Evolutionary conservation across 1,140 invertebrate species (phyloP).

Genomic region (Drosophila azteca): DNA sequence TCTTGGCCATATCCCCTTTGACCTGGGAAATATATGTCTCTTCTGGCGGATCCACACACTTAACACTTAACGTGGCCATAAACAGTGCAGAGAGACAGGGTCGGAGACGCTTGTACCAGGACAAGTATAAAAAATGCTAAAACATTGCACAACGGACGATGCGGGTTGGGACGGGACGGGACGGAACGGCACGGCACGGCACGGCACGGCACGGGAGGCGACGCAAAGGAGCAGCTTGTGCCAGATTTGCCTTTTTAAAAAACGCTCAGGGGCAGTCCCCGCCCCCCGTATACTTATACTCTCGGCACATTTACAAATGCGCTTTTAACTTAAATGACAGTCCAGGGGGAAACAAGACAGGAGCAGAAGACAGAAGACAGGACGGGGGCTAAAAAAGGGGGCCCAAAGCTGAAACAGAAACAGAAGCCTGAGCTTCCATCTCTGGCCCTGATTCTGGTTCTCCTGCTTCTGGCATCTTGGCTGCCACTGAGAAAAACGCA

Average conservation of each 20-base stretch:
- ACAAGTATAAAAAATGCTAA: constrained; percentile 48
- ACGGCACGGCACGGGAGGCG: constrained; percentile 1
- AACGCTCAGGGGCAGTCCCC: constrained; percentile 44
- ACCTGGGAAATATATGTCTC: constrained; percentile 16
- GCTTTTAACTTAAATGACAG: constrained; percentile 79
- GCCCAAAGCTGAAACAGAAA: constrained; percentile 24
- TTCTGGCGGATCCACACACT: constrained; percentile 13
- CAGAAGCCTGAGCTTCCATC: neutral
- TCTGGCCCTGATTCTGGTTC: constrained; percentile 1
- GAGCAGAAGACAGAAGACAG: neutral
- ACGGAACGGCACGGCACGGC: neutral
- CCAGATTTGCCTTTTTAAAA: constrained; percentile 73
- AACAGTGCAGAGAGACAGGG: constrained; percentile 7
- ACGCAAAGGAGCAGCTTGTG: constrained; percentile 37
- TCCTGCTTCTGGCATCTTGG: constrained; percentile 14
- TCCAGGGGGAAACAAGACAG: constrained; percentile 20
- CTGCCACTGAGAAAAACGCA: constrained; percentile 50
- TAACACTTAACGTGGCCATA: constrained; percentile 57
- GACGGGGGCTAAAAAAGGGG: neutral
- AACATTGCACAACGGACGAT: constrained; percentile 59
- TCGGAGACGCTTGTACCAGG: neutral
- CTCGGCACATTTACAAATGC: constrained; percentile 67
- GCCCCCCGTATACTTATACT: neutral
- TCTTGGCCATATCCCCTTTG: constrained; percentile 1
- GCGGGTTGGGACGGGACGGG: neutral